Evolutionary conservation across 1,140 invertebrate species (phyloP).

Genomic region (Leptinotarsa texana): DNA sequence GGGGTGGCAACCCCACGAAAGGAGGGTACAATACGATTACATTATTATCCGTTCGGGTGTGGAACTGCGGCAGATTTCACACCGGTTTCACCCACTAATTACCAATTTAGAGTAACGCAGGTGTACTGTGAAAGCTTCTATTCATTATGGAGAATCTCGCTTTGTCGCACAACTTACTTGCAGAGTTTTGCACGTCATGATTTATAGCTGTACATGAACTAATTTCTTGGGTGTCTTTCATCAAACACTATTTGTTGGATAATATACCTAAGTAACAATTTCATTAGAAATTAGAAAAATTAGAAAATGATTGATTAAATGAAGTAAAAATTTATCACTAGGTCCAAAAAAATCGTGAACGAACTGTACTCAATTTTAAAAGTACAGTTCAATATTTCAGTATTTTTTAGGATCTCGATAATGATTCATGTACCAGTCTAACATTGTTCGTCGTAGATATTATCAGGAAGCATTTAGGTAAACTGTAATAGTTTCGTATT

Average conservation of each 20-base stretch:
- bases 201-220: not conserved
- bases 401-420: too few relatives aligned
- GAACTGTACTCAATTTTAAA: too few relatives aligned
- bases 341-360: too few relatives aligned
- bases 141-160: constrained; percentile 47
- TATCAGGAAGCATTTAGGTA: too few relatives aligned
- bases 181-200: constrained; percentile 32
- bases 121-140: constrained; percentile 48
- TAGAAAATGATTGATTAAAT: too few relatives aligned
- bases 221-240: not conserved
- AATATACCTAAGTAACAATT: too few relatives aligned
- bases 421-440: too few relatives aligned
- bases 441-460: too few relatives aligned
- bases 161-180: constrained; percentile 50
- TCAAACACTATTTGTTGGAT: not conserved
- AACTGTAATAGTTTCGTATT: too few relatives aligned
- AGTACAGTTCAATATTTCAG: too few relatives aligned
- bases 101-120: constrained; percentile 54
- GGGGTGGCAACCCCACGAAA: not conserved
- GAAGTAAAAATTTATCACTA: too few relatives aligned
- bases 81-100: constrained; percentile 55
- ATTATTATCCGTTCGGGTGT: constrained; percentile 49
- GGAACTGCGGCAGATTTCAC: constrained; percentile 54
- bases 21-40: constrained; percentile 23
- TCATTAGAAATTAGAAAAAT: too few relatives aligned